phyloP scores from a whole-genome alignment of 2,797 vertebrate genomes.

The Xyrichtys novacula region DNA sequence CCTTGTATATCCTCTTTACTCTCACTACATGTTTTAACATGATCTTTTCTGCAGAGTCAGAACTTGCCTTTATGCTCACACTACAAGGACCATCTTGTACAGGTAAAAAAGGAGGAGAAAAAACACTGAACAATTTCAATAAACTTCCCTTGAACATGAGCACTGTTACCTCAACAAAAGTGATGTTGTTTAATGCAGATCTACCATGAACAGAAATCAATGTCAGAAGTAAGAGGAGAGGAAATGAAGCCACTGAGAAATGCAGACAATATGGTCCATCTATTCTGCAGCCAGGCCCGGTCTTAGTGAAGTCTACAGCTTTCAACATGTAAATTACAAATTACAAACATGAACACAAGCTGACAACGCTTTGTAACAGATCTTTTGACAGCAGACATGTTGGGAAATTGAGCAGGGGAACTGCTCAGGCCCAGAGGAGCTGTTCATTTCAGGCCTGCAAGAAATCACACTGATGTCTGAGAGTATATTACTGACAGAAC shows the following conservation, averaged over 20 bases:
- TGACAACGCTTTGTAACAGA: not conserved
- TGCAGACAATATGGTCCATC: conserved; percentile 5
- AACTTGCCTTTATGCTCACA: too few species aligned
- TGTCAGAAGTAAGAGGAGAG: too few species aligned
- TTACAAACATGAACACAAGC: not conserved
- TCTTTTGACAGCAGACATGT: not conserved
- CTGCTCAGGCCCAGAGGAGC: not conserved
- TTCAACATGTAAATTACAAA: not conserved
- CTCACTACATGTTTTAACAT: too few species aligned
- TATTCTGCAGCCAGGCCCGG: not conserved
- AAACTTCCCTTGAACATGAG: not conserved
- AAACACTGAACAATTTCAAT: not conserved
- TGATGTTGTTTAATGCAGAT: too few species aligned
- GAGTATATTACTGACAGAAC: not conserved
- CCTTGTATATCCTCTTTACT: too few species aligned
- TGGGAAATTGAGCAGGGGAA: not conserved
- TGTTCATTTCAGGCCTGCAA: not conserved
- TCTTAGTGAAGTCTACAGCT: not conserved
- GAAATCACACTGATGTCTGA: not conserved
- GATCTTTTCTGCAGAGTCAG: too few species aligned
- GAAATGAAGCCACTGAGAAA: not conserved
- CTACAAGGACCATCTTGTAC: too few species aligned
- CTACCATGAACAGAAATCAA: not conserved
- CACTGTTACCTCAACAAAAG: not conserved
- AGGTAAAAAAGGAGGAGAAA: too few species aligned